Evolutionary conservation across 1,140 invertebrate genomes (phyloP), one percentile per base, ranked within the genome.

Genomic region (Drosophila paulistorum): DNA sequence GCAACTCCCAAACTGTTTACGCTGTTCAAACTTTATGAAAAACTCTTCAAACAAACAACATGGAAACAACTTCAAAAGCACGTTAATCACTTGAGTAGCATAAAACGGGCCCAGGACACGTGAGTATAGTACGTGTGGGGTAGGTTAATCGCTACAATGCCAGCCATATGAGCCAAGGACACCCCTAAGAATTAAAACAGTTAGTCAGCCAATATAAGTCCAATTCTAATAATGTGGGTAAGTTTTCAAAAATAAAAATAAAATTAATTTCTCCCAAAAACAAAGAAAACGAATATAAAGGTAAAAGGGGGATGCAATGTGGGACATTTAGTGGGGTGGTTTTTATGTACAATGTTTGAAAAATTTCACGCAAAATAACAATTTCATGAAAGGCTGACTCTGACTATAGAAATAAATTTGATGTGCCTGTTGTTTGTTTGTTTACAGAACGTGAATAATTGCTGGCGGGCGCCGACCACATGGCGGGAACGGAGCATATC

Each of bases 361-460:
- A 86, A 79, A 87, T 77, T 79, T 71, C 83, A 73, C 68, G 70
- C 79, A 79, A 87, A 89, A 87, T 87, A 87, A 74, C 83, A 67
- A 87, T 87, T 87, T 87, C 54, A 66, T 79, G 68, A 11, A 20
- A 20, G 23, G 60, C 35, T 23, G 45, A 20, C 45, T 26, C 23
- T 26, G 76, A 75, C 60, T 79, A 83, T 79, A 67, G 83, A 87
- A 87, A 87, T 87, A 83, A 87, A 87, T 87, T 89, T 87, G 77
- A 89, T 87, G 84, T 71, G 70, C 57, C 65, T 68, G 62, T 64
- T 69, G 74, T 62, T 77, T 87, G 73, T 83, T 77, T 87, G 73
- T 83, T 87, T 86, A 83, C 84, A 83, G 73, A 77, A 87, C 67
- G 83, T 83, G 84, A 70, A 75, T 87, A 83, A 87, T 87, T 87